Conservation (phyloP, 2,888 invertebrate genomes). For the Parnassius mnemosyne region DNA sequence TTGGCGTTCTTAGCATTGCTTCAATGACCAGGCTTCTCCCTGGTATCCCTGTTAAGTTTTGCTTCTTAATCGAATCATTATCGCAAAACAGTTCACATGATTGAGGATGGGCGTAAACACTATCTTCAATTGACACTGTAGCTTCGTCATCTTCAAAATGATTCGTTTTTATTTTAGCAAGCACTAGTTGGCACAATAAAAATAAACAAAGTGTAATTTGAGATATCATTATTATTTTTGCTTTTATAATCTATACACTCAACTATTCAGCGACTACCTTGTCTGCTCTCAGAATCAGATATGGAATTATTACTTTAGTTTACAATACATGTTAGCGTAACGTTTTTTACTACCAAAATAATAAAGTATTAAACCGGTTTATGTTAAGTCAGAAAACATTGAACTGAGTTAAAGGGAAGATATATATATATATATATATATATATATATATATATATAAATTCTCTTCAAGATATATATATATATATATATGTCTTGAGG, state of each 20-base stretch:
- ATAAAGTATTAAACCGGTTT: conserved; percentile 5
- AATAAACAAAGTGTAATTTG: conserved; percentile 4
- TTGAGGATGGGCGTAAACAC: conserved; percentile 44
- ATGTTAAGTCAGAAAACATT: background rate
- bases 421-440: too few species aligned
- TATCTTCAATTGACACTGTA: conserved; percentile 37
- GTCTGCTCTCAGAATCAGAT: conserved; percentile 1
- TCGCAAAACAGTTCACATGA: conserved; percentile 42
- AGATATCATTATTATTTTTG: background rate
- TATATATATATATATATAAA: too few species aligned
- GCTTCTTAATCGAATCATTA: conserved; percentile 4
- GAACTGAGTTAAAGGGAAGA: too few species aligned
- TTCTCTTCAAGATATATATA: too few species aligned
- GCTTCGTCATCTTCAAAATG: conserved; percentile 37
- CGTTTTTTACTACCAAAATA: background rate
- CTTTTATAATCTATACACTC: background rate
- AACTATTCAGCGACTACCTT: background rate
- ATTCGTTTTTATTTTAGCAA: conserved; percentile 19
- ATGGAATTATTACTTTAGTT: background rate
- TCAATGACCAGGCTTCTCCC: conserved; percentile 55
- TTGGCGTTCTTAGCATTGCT: conserved; percentile 54
- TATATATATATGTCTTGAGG: too few species aligned
- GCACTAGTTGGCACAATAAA: conserved; percentile 12
- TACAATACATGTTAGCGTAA: background rate
- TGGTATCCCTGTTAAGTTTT: conserved; percentile 1